A percentile compares a stretch with the other conserved stretches of the same genome.
Conservation (phyloP, 2,888 invertebrate species). For the Pseudanteris insignis region DNA sequence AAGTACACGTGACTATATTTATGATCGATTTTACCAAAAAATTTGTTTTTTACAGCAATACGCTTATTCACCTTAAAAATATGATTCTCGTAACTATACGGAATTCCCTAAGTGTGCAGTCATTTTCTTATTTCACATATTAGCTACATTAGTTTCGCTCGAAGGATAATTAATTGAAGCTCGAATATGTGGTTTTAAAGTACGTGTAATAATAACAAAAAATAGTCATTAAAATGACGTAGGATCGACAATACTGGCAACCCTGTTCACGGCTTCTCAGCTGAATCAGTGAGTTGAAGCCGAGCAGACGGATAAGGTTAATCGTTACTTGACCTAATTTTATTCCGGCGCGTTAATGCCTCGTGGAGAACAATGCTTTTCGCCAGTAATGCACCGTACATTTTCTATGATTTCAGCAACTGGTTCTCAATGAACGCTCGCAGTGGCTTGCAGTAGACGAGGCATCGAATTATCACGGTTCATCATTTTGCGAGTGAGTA, state of each 20-base stretch:
- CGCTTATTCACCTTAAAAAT: no score
- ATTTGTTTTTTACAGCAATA: no score
- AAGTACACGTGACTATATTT: no score
- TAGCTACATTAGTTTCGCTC: no score
- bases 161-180: not conserved
- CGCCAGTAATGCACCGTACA: slow-evolving; percentile 21
- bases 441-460: slow-evolving; percentile 8
- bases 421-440: not conserved
- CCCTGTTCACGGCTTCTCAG: slow-evolving; percentile 33
- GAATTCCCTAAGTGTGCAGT: no score
- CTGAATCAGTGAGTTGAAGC: slow-evolving; percentile 44
- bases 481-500: not conserved
- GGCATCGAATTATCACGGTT: slow-evolving; percentile 7
- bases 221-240: slow-evolving; percentile 22
- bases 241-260: slow-evolving; percentile 24
- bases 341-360: slow-evolving; percentile 59
- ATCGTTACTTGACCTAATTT: slow-evolving; percentile 65
- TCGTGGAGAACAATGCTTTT: slow-evolving; percentile 57
- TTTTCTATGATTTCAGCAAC: slow-evolving; percentile 20
- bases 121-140: no score
- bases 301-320: slow-evolving; percentile 57
- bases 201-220: slow-evolving; percentile 4
- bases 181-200: slow-evolving; percentile 2
- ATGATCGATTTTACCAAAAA: no score
- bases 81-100: no score